Conservation (phyloP, 1,140 invertebrate species). For the Drosophila sp. region DNA sequence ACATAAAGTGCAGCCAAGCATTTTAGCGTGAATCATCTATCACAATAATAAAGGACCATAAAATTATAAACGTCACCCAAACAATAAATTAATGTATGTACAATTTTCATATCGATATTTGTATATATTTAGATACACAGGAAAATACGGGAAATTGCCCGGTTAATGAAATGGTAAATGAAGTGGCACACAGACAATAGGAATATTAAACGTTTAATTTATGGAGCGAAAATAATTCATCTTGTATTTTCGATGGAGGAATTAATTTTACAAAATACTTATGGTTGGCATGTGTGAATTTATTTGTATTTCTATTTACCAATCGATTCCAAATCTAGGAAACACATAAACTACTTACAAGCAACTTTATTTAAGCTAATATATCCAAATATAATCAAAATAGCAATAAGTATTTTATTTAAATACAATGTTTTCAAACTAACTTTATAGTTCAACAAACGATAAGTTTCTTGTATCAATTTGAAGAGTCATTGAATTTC, state of each 20-base stretch:
- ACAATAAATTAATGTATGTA: background rate
- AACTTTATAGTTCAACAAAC: background rate
- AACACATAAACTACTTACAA: no score
- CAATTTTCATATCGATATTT: background rate
- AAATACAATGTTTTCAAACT: no score
- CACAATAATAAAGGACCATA: constrained; percentile 10
- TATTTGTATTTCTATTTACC: no score
- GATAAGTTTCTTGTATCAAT: background rate
- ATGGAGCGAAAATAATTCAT: background rate
- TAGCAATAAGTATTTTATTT: no score
- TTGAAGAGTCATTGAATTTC: constrained; percentile 23
- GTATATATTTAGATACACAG: constrained; percentile 13
- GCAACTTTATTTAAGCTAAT: no score
- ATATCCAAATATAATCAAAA: no score
- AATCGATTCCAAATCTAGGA: no score
- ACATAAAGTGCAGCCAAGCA: background rate
- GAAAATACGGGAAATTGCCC: background rate
- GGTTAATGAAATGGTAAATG: constrained; percentile 1
- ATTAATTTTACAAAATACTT: no score
- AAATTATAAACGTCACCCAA: constrained; percentile 16
- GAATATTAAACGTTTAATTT: background rate
- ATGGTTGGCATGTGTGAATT: no score
- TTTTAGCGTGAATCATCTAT: constrained; percentile 26
- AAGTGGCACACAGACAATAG: background rate
- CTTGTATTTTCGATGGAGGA: no score